A percentile compares a stretch with the other conserved stretches of the same genome.
Evolutionary conservation across 1,140 invertebrate species (phyloP).

Genomic region (Pseudomyrmex concolor): DNA sequence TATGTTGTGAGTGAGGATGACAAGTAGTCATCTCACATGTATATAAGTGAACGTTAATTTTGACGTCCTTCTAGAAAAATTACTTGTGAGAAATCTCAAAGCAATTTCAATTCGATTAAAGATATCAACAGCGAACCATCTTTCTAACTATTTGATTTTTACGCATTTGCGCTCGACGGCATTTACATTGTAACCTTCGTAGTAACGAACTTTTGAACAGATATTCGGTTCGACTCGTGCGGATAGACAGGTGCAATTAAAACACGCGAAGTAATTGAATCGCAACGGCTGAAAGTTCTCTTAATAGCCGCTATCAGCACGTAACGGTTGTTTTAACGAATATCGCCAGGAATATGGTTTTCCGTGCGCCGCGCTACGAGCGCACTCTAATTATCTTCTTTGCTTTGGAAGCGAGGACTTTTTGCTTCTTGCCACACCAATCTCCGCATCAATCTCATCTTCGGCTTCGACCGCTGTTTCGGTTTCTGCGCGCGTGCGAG

Average conservation of each 20-base stretch:
- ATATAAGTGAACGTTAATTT: conserved; percentile 29
- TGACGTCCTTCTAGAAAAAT: not conserved
- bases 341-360: conserved; percentile 68
- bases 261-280: conserved; percentile 76
- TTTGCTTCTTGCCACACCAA: conserved; percentile 33
- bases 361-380: conserved; percentile 7
- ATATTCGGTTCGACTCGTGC: not conserved
- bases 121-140: not conserved
- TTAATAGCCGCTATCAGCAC: conserved; percentile 78
- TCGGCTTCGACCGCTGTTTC: not conserved
- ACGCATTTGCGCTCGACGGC: not conserved
- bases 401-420: conserved; percentile 29
- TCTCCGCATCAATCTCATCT: not conserved
- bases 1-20: not conserved
- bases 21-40: not conserved
- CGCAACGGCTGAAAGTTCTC: conserved; percentile 76
- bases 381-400: conserved; percentile 75
- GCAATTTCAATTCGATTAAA: conserved; percentile 5
- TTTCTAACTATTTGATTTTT: conserved; percentile 2
- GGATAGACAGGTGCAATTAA: conserved; percentile 77
- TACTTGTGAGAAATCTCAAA: not conserved
- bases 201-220: not conserved
- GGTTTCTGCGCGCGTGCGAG: conserved; percentile 6
- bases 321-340: conserved; percentile 79
- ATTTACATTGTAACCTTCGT: not conserved